phyloP scores from a whole-genome alignment of 2,888 invertebrate genomes.

The Drosophila neotestacea region DNA sequence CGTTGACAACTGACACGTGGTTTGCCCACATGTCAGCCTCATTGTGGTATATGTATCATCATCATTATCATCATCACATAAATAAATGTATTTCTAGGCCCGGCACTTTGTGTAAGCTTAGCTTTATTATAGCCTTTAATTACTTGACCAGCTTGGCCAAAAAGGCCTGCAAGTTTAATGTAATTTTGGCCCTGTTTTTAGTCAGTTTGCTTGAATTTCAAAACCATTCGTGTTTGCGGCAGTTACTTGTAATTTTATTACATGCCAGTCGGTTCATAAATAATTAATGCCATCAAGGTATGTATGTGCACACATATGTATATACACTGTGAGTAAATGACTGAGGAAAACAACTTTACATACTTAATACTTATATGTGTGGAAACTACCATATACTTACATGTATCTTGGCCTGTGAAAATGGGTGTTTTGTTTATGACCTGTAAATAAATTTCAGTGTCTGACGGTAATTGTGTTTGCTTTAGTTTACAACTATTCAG shows the following conservation, averaged over 20 bases:
- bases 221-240: conserved; percentile 58
- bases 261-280: conserved; percentile 67
- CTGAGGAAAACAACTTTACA: conserved; percentile 10
- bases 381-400: conserved; percentile 1
- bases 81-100: not conserved
- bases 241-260: conserved; percentile 71
- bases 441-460: conserved; percentile 61
- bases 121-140: conserved; percentile 71
- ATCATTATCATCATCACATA: conserved; percentile 4
- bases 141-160: conserved; percentile 61
- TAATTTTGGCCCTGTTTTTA: conserved; percentile 36
- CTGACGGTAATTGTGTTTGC: conserved; percentile 58
- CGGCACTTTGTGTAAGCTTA: conserved; percentile 36
- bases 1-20: conserved; percentile 76
- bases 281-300: conserved; percentile 70
- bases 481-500: conserved; percentile 39
- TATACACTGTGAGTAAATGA: conserved; percentile 39
- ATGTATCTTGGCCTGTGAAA: conserved; percentile 20
- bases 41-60: conserved; percentile 16
- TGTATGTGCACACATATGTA: conserved; percentile 21
- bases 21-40: conserved; percentile 7
- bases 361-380: not conserved
- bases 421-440: conserved; percentile 54
- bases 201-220: conserved; percentile 66
- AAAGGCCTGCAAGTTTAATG: conserved; percentile 60